Conservation (phyloP, 2,797 vertebrate genomes). For the Cossypha caffra region DNA sequence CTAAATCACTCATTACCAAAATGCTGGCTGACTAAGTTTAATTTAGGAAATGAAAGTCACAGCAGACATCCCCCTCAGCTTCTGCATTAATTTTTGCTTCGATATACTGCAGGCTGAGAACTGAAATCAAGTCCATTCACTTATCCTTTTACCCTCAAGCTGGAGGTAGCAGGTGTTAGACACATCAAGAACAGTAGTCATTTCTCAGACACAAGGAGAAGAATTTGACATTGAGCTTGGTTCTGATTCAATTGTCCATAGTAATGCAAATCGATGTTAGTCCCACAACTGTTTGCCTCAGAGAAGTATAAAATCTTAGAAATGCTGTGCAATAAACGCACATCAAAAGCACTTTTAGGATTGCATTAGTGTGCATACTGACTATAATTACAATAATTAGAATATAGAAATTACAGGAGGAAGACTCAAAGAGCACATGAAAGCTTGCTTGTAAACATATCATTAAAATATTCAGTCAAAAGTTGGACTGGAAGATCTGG, state of each 20-base stretch:
- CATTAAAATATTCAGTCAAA: constrained; percentile 13
- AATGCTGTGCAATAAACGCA: neutral
- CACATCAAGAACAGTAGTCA: neutral
- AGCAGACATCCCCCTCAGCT: neutral
- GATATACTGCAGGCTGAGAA: neutral
- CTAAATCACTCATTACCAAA: neutral
- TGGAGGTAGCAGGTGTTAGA: neutral
- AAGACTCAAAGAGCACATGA: constrained; percentile 1
- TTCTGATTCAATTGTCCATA: neutral
- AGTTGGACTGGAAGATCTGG: neutral
- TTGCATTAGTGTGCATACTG: constrained; percentile 4
- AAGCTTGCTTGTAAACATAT: neutral
- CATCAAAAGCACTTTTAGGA: neutral
- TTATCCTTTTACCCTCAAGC: neutral
- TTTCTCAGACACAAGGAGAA: neutral
- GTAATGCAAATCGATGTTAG: neutral
- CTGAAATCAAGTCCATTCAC: neutral
- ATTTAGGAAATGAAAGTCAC: neutral
- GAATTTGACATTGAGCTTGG: neutral
- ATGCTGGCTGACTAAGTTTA: neutral
- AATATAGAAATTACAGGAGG: constrained; percentile 21
- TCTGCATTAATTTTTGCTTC: neutral
- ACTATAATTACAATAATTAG: constrained; percentile 17
- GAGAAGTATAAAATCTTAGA: neutral
- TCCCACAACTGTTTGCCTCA: neutral